phyloP scores from a whole-genome alignment of 1,140 invertebrate genomes.

The Brachionus koreanus region DNA sequence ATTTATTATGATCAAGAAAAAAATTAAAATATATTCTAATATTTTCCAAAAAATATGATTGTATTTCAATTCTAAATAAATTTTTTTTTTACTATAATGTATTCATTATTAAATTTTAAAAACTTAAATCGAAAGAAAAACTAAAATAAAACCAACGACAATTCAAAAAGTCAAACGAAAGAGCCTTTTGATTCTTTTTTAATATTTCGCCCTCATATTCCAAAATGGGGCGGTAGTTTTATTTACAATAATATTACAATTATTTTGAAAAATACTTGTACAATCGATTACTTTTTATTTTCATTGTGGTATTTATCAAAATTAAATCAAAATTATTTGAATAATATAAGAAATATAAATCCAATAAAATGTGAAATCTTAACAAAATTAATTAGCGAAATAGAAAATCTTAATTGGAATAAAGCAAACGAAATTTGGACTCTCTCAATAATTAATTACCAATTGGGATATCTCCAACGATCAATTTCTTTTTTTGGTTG shows the following conservation, averaged over 20 bases:
- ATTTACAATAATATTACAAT: not conserved
- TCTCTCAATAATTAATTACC: not conserved
- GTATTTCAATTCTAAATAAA: too few relatives aligned
- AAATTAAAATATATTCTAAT: too few relatives aligned
- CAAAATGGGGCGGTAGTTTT: not conserved
- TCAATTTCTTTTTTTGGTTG: not conserved
- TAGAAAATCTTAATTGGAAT: conserved; percentile 23
- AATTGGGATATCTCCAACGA: not conserved
- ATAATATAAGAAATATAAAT: not conserved
- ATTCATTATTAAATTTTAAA: not conserved
- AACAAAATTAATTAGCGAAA: not conserved
- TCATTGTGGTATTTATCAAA: conserved; percentile 6
- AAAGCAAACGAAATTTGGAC: conserved; percentile 26
- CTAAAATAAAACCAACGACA: not conserved
- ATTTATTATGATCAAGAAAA: too few relatives aligned
- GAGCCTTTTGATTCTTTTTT: not conserved
- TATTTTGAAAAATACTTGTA: conserved; percentile 10
- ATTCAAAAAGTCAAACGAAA: conserved; percentile 26
- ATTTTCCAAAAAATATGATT: too few relatives aligned
- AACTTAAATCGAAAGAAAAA: conserved; percentile 24
- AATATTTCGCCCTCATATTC: conserved; percentile 10
- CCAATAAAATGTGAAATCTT: not conserved
- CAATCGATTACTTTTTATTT: conserved; percentile 21
- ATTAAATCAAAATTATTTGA: not conserved
- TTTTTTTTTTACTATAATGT: too few relatives aligned